A percentile compares a stretch with the other conserved stretches of the same genome.
Evolutionary conservation across 2,888 invertebrate genomes (phyloP).

Genomic region (Metallyticus violacea): DNA sequence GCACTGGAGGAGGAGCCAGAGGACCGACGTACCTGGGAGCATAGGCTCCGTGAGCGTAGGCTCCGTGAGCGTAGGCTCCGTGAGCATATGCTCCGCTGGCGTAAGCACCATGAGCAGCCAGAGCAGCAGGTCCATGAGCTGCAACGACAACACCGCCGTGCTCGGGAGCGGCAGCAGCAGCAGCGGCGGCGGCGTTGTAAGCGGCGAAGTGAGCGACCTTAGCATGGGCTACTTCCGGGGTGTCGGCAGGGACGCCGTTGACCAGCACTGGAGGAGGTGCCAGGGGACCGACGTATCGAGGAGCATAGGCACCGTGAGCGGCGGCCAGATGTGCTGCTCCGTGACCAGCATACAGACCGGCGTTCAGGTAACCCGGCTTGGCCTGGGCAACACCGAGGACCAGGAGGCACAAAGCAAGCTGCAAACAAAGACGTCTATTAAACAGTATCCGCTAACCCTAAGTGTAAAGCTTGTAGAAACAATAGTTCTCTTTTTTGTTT

Average conservation of each 20-base stretch:
- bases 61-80: not conserved
- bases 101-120: slow-evolving; percentile 41
- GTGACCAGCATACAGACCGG: not conserved
- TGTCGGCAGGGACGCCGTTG: slow-evolving; percentile 16
- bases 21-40: not conserved
- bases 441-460: too few relatives aligned
- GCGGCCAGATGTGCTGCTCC: slow-evolving; percentile 48
- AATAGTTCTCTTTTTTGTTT: too few relatives aligned
- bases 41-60: not conserved
- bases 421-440: not conserved
- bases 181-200: slow-evolving; percentile 29
- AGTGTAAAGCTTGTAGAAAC: too few relatives aligned
- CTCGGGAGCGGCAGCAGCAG: slow-evolving; percentile 32
- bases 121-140: slow-evolving; percentile 30
- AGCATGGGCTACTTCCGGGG: slow-evolving; percentile 28
- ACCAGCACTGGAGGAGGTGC: not conserved
- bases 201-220: slow-evolving; percentile 23
- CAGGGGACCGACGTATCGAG: slow-evolving; percentile 27
- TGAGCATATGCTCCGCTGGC: not conserved
- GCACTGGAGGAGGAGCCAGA: not conserved
- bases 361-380: not conserved
- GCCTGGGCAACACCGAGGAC: not conserved
- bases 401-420: not conserved
- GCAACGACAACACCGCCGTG: slow-evolving; percentile 22
- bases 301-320: not conserved